These are phyloP conservation scores for Flexamia atlantica DNA, from an alignment of 2,888 invertebrate species.

Conservation along the genomic window DNA sequence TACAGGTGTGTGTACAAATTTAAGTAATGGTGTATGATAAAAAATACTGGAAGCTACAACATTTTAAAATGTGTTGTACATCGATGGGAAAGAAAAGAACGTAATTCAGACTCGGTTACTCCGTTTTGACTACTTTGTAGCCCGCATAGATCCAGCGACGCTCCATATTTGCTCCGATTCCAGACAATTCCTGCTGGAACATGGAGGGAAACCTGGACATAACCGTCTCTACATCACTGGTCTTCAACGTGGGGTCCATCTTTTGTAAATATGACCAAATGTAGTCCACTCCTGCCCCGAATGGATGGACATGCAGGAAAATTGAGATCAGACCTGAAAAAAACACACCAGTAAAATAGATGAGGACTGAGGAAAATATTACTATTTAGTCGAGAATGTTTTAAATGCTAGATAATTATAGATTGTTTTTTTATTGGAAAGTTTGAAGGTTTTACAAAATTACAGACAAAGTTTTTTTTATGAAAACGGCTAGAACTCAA, in stretches of 20 bases:
- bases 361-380: too few species aligned
- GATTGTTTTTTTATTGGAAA: too few species aligned
- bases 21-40: background rate
- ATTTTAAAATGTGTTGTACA: background rate
- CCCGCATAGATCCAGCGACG: slow-evolving; percentile 81
- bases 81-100: background rate
- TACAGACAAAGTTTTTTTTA: too few species aligned
- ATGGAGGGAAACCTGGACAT: slow-evolving; percentile 88
- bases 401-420: too few species aligned
- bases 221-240: slow-evolving; percentile 87
- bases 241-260: slow-evolving; percentile 83
- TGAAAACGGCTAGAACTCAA: too few species aligned
- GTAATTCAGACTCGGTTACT: background rate
- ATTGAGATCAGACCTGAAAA: slow-evolving; percentile 87
- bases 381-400: too few species aligned
- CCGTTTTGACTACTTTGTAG: slow-evolving; percentile 35
- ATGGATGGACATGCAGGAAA: slow-evolving; percentile 95
- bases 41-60: background rate
- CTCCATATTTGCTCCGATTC: slow-evolving; percentile 92
- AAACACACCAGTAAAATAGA: slow-evolving; percentile 15
- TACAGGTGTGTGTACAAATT: too few species aligned
- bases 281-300: slow-evolving; percentile 93
- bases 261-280: slow-evolving; percentile 94
- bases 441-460: too few species aligned
- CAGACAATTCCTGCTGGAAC: slow-evolving; percentile 87